Evolutionary conservation across 2,113 vertebrate genomes (phyloP).

Genomic region (Lota lota): DNA sequence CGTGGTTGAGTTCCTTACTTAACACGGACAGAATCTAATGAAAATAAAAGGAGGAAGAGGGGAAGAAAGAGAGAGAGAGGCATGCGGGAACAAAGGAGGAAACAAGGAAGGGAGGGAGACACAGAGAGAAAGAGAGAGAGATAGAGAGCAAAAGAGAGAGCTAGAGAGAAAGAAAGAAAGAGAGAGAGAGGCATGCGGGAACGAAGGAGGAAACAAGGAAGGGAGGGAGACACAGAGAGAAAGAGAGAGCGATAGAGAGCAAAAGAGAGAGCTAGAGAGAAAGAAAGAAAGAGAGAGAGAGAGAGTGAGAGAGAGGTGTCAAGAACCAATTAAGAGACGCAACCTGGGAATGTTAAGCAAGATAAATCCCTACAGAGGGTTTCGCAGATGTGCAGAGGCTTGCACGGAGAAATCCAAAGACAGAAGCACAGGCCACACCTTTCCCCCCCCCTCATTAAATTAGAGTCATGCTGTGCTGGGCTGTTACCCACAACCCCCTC

Average conservation of each 20-base stretch:
- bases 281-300: background rate
- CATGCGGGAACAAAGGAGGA: no score
- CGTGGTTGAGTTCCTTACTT: background rate
- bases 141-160: constrained; percentile 33
- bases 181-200: no score
- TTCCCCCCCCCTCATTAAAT: constrained; percentile 63
- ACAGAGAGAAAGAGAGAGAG: constrained; percentile 28
- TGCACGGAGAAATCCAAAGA: background rate
- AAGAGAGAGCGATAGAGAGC: background rate
- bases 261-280: constrained; percentile 1
- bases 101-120: background rate
- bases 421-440: constrained; percentile 25
- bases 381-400: background rate
- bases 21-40: no score
- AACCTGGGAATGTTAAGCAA: constrained; percentile 44
- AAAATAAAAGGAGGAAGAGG: background rate
- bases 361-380: constrained; percentile 16
- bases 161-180: background rate
- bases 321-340: constrained; percentile 55
- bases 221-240: background rate
- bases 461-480: constrained; percentile 61
- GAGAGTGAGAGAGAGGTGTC: constrained; percentile 13
- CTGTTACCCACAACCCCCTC: constrained; percentile 53
- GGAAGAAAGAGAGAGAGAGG: background rate
- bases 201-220: no score